A percentile compares a stretch with the other conserved stretches of the same genome.
These are phyloP conservation scores for Eidolon dupreanum DNA, from an alignment of 2,797 vertebrate species.

Conservation along the genomic window DNA sequence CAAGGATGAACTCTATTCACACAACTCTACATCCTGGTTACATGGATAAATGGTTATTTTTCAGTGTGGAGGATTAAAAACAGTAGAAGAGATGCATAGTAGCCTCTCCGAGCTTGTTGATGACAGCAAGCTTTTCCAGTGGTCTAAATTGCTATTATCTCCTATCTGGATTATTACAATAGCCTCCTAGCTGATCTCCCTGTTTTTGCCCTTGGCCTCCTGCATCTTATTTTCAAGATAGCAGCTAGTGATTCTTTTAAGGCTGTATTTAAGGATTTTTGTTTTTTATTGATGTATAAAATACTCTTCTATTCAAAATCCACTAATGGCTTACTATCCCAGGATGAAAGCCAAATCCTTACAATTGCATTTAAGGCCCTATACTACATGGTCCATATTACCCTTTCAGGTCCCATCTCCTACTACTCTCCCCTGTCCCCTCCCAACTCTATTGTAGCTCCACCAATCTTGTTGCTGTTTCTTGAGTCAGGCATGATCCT, in stretches of 20 bases:
- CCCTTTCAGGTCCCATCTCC: not conserved
- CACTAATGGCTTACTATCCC: not conserved
- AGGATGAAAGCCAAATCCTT: not conserved
- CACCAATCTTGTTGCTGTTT: not conserved
- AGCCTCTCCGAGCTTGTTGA: not conserved
- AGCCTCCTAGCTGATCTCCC: not conserved
- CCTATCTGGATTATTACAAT: not conserved
- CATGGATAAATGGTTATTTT: not conserved
- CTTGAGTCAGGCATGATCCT: not conserved
- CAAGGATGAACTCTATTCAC: not conserved
- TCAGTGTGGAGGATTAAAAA: constrained; percentile 17
- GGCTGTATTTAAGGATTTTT: not conserved
- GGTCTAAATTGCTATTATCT: not conserved
- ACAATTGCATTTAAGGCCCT: not conserved
- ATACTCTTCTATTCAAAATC: not conserved
- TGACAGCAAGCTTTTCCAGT: not conserved
- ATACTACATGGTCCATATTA: not conserved
- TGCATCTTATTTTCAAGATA: not conserved
- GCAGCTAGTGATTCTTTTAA: constrained; percentile 1
- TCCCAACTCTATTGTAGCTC: not conserved
- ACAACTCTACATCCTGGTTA: not conserved
- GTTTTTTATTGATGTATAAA: constrained; percentile 2
- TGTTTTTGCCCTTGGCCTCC: not conserved
- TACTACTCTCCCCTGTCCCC: not conserved
- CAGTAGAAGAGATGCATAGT: not conserved